phyloP scores from a whole-genome alignment of 2,113 vertebrate species.

The Hirundichthys speculiger region DNA sequence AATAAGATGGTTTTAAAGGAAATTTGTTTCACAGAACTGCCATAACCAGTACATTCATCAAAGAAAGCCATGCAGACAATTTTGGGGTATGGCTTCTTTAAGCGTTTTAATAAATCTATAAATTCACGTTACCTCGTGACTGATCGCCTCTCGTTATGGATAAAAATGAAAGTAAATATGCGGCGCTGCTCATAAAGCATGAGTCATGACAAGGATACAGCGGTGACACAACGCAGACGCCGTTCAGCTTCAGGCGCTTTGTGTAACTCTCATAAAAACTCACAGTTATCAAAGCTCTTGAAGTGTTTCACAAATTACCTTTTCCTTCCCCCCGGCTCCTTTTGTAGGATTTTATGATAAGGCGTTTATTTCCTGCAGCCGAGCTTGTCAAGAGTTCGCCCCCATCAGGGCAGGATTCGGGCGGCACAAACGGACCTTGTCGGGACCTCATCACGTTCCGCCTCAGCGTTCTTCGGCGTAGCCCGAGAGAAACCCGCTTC shows the following conservation, averaged over 20 bases:
- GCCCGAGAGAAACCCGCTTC: background rate
- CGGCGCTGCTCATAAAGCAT: constrained; percentile 31
- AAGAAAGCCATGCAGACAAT: background rate
- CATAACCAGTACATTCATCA: background rate
- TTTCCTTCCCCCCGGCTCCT: constrained; percentile 15
- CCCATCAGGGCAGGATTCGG: constrained; percentile 26
- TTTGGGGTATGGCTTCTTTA: background rate
- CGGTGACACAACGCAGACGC: background rate
- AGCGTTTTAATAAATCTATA: background rate
- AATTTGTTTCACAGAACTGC: background rate
- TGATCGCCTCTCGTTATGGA: constrained; percentile 1
- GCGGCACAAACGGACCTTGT: background rate
- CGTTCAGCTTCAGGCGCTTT: constrained; percentile 4
- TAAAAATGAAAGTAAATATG: background rate
- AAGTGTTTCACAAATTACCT: constrained; percentile 45
- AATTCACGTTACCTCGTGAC: constrained; percentile 2
- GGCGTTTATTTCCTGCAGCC: constrained; percentile 52
- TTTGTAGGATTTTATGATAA: constrained; percentile 14
- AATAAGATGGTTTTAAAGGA: background rate
- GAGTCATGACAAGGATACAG: constrained; percentile 16
- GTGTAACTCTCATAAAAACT: constrained; percentile 13
- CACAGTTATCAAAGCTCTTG: constrained; percentile 15
- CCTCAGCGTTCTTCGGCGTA: background rate
- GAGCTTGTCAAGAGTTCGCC: constrained; percentile 17
- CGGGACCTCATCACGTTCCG: background rate